Evolutionary conservation across 2,888 invertebrate genomes (phyloP), one percentile per base, ranked within the genome.

Genomic region (Unio delphinus): DNA sequence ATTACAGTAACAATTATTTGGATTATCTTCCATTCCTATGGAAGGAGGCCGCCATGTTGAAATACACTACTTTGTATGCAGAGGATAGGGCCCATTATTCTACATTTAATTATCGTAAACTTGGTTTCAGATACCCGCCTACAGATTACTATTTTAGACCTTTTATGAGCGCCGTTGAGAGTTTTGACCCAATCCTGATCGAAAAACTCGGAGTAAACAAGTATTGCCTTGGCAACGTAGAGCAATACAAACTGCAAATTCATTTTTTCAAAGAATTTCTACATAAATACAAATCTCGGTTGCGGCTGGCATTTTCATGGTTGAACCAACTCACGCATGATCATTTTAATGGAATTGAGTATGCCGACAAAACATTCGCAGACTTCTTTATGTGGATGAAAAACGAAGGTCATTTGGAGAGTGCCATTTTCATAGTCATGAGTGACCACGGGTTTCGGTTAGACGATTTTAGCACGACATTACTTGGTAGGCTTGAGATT

Each of bases 261-360:
- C 70, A 76, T 23, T 74, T 79, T 62, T 56, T 72, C 45, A 73
- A 73, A n/a, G 78, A 86, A 61, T 93, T 95, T 71, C 92, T 93
- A 0, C 89, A 90, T 0, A 91, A 91, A 6, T 92, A 95, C 87
- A 90, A 90, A 63, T 86, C 90, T 0, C 92, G 92, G 4, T 92
- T 92, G 20, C 93, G 94, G 82, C 96, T 96, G 89, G 94, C 94
- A 0, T 94, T 96, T 81, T 94, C 95, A 84, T 97, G 96, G 95
- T 93, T 94, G 73, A 93, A 45, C 45, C 45, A 45, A 4, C 45
- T 45, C 45, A 45, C 45, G 3, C 45, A 97, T 87, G 96, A 97
- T 86, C 93, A 92, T 85, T 92, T 96, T 66, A 95, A 95, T 86
- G 93, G 93, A 84, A 94, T 95, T 0, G 92, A 92, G 83, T 87